These are phyloP conservation scores for Ammospiza maritima DNA, from an alignment of 2,797 vertebrate species.

Conservation along the genomic window DNA sequence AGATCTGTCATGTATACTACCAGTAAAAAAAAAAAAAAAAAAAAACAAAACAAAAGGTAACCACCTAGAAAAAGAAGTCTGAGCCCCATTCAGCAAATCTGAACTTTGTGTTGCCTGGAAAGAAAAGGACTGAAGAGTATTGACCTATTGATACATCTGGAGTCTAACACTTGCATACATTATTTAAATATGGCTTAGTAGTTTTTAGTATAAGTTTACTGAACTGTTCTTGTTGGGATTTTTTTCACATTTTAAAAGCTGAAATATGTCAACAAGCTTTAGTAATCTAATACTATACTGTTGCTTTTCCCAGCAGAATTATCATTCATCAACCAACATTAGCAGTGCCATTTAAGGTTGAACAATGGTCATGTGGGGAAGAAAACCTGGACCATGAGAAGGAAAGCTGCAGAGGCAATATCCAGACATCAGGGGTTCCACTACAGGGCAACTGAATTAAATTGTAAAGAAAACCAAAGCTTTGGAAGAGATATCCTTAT, in stretches of 20 bases:
- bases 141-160: not conserved
- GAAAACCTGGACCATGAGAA: not conserved
- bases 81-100: not conserved
- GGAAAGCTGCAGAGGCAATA: not conserved
- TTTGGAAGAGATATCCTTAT: slow-evolving; percentile 41
- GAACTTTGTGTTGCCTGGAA: not conserved
- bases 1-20: not conserved
- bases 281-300: not conserved
- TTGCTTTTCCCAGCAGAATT: not conserved
- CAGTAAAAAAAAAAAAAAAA: not conserved
- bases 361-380: not conserved
- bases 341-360: not conserved
- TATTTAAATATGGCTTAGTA: not conserved
- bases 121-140: not conserved
- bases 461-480: slow-evolving; percentile 46
- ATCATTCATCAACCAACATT: not conserved
- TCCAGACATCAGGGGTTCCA: slow-evolving; percentile 6
- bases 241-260: not conserved
- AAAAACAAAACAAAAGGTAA: not conserved
- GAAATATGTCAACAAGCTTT: not conserved
- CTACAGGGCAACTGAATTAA: slow-evolving; percentile 48
- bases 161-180: not conserved
- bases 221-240: not conserved
- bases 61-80: not conserved
- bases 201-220: not conserved